Conservation (phyloP, 2,888 invertebrate species). For the Chrysomela aeneicollis region DNA sequence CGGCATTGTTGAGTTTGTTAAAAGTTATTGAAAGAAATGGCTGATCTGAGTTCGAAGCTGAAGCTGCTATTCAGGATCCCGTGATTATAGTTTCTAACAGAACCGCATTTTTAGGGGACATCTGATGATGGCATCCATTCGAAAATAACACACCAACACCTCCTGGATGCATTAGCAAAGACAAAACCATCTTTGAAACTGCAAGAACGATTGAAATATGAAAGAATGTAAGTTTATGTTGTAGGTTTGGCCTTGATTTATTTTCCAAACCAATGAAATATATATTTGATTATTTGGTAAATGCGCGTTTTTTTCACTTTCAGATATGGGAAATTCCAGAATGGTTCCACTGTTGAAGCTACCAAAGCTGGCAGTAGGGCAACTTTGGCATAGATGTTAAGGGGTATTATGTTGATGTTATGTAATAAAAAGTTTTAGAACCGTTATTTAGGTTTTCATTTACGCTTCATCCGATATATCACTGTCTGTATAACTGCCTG, state of each 20-base stretch:
- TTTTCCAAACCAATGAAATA: too few relatives aligned
- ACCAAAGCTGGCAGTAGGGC: slow-evolving; percentile 52
- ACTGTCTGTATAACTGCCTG: too few relatives aligned
- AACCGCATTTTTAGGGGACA: slow-evolving; percentile 30
- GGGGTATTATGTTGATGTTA: neutral
- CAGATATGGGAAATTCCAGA: slow-evolving; percentile 58
- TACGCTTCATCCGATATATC: too few relatives aligned
- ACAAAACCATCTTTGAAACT: slow-evolving; percentile 81
- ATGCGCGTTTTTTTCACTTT: slow-evolving; percentile 46
- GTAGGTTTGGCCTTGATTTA: too few relatives aligned
- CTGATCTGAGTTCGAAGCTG: too few relatives aligned
- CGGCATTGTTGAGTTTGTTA: too few relatives aligned
- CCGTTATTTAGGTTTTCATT: too few relatives aligned
- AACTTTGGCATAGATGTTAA: slow-evolving; percentile 53
- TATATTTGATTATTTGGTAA: too few relatives aligned
- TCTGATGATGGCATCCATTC: slow-evolving; percentile 17
- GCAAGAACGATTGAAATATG: slow-evolving; percentile 75
- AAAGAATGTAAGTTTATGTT: slow-evolving; percentile 72
- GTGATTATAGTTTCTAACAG: too few relatives aligned
- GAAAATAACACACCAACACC: slow-evolving; percentile 67
- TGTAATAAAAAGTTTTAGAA: too few relatives aligned
- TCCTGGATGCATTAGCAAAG: slow-evolving; percentile 71
- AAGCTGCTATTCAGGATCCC: too few relatives aligned
- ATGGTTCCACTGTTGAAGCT: slow-evolving; percentile 48
- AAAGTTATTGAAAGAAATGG: too few relatives aligned